A percentile compares a stretch with the other conserved stretches of the same genome.
phyloP scores from a whole-genome alignment of 92 coral and sea anemone species.

The Anthopleura xanthogrammica region DNA sequence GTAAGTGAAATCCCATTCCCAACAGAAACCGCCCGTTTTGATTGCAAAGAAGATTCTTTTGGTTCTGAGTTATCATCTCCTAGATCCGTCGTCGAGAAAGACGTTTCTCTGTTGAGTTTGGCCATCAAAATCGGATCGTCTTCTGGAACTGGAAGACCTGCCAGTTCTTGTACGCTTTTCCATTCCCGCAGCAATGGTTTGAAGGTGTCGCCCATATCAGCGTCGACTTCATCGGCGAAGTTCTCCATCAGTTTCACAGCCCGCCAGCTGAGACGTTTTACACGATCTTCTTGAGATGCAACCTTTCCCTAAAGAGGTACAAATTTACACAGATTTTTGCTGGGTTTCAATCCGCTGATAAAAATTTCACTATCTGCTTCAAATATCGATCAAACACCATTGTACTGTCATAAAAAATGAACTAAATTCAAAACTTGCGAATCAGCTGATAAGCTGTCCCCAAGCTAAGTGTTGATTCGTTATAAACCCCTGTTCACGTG shows the following conservation, averaged over 20 bases:
- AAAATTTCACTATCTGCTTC: no score
- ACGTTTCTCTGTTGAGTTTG: constrained; percentile 44
- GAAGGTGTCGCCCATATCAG: constrained; percentile 81
- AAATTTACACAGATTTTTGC: no score
- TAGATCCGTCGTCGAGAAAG: constrained; percentile 43
- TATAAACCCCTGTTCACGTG: no score
- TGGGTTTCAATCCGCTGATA: no score
- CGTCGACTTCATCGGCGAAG: constrained; percentile 70
- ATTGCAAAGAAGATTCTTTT: constrained; percentile 24
- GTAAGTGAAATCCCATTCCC: constrained; percentile 57
- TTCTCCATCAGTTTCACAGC: constrained; percentile 81
- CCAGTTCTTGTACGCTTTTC: constrained; percentile 92
- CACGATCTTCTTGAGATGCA: constrained; percentile 63
- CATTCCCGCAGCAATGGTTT: constrained; percentile 84
- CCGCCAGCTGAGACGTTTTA: constrained; percentile 78
- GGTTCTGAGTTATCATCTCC: constrained; percentile 34
- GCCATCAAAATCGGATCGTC: constrained; percentile 47
- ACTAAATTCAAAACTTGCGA: no score
- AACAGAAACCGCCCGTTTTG: constrained; percentile 44
- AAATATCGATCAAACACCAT: no score
- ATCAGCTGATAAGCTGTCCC: no score
- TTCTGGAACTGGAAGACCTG: constrained; percentile 62
- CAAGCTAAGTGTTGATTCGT: no score
- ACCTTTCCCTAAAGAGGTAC: constrained; percentile 60
- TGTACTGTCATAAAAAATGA: no score